Evolutionary conservation across 2,888 invertebrate species (phyloP), one percentile per base, ranked within the genome.

Genomic region (Sepioteuthis lessoniana): DNA sequence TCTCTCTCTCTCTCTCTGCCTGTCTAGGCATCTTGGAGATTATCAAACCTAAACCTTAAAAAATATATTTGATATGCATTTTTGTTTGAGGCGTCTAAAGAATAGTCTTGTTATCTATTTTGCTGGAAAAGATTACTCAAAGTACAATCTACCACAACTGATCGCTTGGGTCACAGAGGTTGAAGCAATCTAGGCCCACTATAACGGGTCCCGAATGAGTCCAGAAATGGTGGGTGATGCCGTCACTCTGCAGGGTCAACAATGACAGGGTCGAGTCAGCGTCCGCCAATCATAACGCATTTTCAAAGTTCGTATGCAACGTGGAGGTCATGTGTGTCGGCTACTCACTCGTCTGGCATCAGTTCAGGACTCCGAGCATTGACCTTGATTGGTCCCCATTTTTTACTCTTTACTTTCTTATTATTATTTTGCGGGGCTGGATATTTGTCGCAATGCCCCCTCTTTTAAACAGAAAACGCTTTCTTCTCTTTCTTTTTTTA

Each of bases 221-320:
- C 76, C 76, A 76, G n/a, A 76, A 76, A 76, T 76, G n/a, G 76
- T n/a, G n/a, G 76, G 76, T 76, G 76, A 76, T n/a, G 76, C 76
- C n/a, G 76, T 76, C 76, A 35, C 76, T 76, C n/a, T 76, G n/a
- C 19, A 13, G 35, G 76, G 13, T 76, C 76, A 76, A n/a, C 76
- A 76, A 76, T 76, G 76, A 76, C 76, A 76, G 76, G 76, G 76
- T 76, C 76, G 35, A 76, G 76, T 76, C 76, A 76, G 76, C 76
- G 13, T 76, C 76, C 76, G 76, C 76, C 76, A 76, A 76, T 76
- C 76, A 76, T 76, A 16, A 35, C 2, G 76, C 76, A n/a, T 76
- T 76, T 76, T 76, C 76, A 31, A 76, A 76, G 76, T 76, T 76
- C 76, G 76, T 8, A 76, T 31, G 76, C 76, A 76, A 76, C 16